A percentile compares a stretch with the other conserved stretches of the same genome.
Evolutionary conservation across 53 echinoderm and acorn worm species (phyloP).

Genomic region (Zoroaster sp.): DNA sequence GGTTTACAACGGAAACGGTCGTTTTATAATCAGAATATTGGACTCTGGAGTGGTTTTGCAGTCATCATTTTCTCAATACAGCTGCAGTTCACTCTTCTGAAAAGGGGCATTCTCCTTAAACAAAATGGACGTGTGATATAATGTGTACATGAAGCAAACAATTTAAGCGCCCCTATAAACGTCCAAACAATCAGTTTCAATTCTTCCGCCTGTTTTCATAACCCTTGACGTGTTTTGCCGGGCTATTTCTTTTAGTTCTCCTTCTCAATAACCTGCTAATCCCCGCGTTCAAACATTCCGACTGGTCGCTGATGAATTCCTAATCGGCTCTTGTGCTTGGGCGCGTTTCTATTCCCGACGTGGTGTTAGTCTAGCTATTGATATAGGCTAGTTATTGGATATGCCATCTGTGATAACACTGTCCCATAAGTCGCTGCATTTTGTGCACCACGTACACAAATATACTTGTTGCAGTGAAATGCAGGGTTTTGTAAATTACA

Average conservation of each 20-base stretch:
- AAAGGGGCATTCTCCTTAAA: background rate
- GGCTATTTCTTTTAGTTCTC: background rate
- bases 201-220: constrained; percentile 11
- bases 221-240: constrained; percentile 22
- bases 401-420: background rate
- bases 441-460: background rate
- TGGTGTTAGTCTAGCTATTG: background rate
- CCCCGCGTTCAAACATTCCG: constrained; percentile 49
- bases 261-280: constrained; percentile 16
- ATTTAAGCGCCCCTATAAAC: constrained; percentile 13
- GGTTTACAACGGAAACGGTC: no score
- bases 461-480: background rate
- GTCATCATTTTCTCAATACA: background rate
- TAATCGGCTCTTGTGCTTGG: constrained; percentile 41
- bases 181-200: background rate
- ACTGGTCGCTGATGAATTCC: constrained; percentile 16
- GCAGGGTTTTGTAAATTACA: background rate
- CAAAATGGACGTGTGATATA: constrained; percentile 8
- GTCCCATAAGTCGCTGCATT: background rate
- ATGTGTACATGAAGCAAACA: constrained; percentile 9
- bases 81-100: background rate
- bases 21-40: no score
- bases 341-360: background rate
- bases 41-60: no score
- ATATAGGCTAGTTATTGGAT: background rate